Conservation (phyloP, 1,140 invertebrate genomes). For the Pseudomyrmex flavicornis region DNA sequence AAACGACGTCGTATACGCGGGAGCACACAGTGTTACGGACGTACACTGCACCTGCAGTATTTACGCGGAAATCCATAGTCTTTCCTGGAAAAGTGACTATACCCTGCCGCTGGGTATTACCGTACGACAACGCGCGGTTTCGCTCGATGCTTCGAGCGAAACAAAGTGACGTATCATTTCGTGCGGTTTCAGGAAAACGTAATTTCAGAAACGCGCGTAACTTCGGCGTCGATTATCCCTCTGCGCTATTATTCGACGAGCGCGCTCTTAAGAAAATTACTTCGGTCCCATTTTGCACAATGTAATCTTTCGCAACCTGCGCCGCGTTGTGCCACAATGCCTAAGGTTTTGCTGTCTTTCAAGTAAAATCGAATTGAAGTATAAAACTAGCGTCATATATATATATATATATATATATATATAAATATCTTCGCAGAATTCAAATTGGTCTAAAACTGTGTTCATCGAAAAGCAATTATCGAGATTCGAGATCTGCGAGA, state of each 20-base stretch:
- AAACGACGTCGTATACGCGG: conserved; percentile 4
- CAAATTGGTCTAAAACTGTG: background rate
- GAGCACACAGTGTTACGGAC: background rate
- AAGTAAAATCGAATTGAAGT: background rate
- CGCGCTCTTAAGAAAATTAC: conserved; percentile 32
- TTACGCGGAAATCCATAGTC: conserved; percentile 64
- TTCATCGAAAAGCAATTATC: conserved; percentile 16
- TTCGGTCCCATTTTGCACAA: conserved; percentile 6
- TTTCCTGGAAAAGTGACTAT: conserved; percentile 64
- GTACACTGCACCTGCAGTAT: conserved; percentile 17
- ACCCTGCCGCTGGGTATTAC: conserved; percentile 45
- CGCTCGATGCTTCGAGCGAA: background rate
- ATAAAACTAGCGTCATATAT: background rate
- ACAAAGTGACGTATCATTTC: conserved; percentile 55
- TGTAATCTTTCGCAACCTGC: conserved; percentile 3
- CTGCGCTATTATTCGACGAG: conserved; percentile 39
- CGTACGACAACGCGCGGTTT: conserved; percentile 24
- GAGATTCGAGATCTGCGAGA: background rate
- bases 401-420: no score
- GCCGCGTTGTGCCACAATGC: background rate
- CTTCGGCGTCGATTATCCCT: conserved; percentile 31
- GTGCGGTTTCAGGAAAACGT: conserved; percentile 56
- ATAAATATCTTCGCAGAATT: background rate
- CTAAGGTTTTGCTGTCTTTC: background rate
- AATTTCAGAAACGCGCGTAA: conserved; percentile 52